Percentiles rank a stretch among this genome's conserved stretches.
Conservation (phyloP, 2,888 invertebrate species). For the Mylabris sibirica region DNA sequence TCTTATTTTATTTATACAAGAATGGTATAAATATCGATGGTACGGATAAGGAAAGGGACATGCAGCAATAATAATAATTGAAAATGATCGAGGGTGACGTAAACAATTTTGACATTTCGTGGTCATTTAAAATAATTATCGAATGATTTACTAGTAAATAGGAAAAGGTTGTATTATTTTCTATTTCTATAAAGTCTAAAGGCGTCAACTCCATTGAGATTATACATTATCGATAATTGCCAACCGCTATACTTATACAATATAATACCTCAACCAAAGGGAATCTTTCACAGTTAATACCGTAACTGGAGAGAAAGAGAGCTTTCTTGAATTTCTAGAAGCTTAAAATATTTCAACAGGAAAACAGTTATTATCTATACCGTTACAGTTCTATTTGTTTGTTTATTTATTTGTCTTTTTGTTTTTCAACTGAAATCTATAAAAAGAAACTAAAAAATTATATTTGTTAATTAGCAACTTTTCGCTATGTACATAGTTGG, state of each 20-base stretch:
- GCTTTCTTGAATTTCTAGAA: conserved; percentile 7
- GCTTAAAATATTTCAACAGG: background rate
- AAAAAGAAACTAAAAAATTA: no score
- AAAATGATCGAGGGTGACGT: conserved; percentile 31
- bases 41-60: conserved; percentile 16
- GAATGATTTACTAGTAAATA: conserved; percentile 35
- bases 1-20: background rate
- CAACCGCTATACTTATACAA: conserved; percentile 16
- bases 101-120: conserved; percentile 44
- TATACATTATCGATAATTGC: conserved; percentile 27
- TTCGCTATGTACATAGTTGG: background rate
- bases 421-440: no score
- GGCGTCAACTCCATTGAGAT: conserved; percentile 32
- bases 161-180: conserved; percentile 37
- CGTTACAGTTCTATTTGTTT: background rate
- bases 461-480: background rate
- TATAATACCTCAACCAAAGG: no score
- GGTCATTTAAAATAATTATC: conserved; percentile 39
- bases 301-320: background rate
- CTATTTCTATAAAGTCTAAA: conserved; percentile 32
- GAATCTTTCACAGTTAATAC: background rate
- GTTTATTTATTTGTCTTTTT: background rate
- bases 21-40: conserved; percentile 6
- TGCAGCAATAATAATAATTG: conserved; percentile 21
- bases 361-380: background rate